A percentile compares a stretch with the other conserved stretches of the same genome.
Conservation (phyloP, 2,113 vertebrate genomes). For the Lamprotornis superbus region DNA sequence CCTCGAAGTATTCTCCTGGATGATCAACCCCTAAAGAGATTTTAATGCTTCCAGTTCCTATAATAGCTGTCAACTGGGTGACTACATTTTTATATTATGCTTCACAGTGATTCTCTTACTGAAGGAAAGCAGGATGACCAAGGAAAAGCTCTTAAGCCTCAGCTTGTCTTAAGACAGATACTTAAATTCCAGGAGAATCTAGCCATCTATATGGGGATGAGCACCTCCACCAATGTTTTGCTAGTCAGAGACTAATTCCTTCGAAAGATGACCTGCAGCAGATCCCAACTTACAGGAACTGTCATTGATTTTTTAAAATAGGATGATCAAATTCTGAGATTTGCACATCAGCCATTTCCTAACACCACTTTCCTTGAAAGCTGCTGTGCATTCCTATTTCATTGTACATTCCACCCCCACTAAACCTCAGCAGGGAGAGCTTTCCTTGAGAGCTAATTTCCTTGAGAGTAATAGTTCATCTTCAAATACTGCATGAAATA, state of each 20-base stretch:
- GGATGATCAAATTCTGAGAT: background rate
- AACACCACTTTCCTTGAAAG: constrained; percentile 21
- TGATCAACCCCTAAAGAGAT: background rate
- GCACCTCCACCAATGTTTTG: background rate
- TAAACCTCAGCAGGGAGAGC: constrained; percentile 2
- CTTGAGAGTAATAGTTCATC: background rate
- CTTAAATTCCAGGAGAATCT: constrained; percentile 1
- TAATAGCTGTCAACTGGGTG: background rate
- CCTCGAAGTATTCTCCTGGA: background rate
- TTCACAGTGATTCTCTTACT: background rate
- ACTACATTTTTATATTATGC: background rate
- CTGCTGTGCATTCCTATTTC: background rate
- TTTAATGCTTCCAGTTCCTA: background rate
- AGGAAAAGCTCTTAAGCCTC: constrained; percentile 3
- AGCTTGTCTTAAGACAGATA: background rate
- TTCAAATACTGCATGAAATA: background rate
- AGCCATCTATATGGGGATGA: background rate
- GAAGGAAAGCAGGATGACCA: background rate
- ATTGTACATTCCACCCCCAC: background rate
- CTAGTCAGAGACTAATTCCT: background rate
- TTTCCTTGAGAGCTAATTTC: background rate
- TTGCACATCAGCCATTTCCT: background rate
- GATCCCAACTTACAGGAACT: background rate
- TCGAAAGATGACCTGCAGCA: background rate
- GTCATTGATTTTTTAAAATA: constrained; percentile 32